Percentiles rank a stretch among this genome's conserved stretches.
Evolutionary conservation across 2,888 invertebrate genomes (phyloP).

Genomic region (Euphydryas editha): DNA sequence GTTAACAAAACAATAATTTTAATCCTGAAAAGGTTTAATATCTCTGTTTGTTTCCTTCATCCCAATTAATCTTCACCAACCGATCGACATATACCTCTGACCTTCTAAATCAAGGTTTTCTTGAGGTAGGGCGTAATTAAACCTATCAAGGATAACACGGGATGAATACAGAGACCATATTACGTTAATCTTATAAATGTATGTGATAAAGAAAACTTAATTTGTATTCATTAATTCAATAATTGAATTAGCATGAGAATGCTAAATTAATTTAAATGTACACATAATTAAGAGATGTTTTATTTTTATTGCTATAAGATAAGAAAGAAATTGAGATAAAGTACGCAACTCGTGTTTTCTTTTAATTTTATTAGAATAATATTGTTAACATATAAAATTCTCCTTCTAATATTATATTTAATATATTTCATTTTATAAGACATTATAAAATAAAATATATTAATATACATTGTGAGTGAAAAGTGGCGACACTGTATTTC

Average conservation of each 20-base stretch:
- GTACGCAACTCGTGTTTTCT: neutral
- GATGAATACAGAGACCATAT: neutral
- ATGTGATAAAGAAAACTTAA: neutral
- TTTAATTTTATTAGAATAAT: neutral
- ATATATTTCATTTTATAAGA: too few relatives aligned
- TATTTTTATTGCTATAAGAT: neutral
- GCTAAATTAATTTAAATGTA: conserved; percentile 1
- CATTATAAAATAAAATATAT: too few relatives aligned
- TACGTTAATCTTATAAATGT: neutral
- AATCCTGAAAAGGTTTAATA: neutral
- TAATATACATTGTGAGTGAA: too few relatives aligned
- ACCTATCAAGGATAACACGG: neutral
- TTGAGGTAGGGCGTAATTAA: conserved; percentile 7
- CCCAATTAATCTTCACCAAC: conserved; percentile 1
- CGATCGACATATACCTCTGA: neutral
- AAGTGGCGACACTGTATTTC: too few relatives aligned
- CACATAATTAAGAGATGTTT: neutral
- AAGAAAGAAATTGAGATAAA: too few relatives aligned
- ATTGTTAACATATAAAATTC: too few relatives aligned
- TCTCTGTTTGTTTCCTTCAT: neutral
- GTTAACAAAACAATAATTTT: neutral
- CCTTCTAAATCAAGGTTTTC: conserved; percentile 1
- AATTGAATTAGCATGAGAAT: neutral
- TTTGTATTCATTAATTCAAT: neutral
- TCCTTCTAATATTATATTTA: too few relatives aligned